Evolutionary conservation across 2,113 vertebrate genomes (phyloP), one percentile per base, ranked within the genome.

Genomic region (Daboia siamensis): DNA sequence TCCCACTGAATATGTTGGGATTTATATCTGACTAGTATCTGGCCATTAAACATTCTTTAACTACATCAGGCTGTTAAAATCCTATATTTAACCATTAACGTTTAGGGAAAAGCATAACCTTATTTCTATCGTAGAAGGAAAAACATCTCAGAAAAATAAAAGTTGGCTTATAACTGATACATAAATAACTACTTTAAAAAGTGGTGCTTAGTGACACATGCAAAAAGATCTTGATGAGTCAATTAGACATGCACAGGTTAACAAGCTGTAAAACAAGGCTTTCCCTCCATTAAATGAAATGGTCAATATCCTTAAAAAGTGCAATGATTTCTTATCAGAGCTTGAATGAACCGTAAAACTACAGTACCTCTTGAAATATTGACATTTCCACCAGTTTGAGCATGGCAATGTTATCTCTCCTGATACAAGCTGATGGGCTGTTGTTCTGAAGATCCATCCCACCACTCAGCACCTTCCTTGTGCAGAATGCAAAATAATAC

Each of bases 321-420:
- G 92, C 97, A 97, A 97, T 97, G 97, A 97, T 98, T 98, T 98
- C 96, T 98, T 95, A 97, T 97, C 92, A 94, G 97, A 95, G 96
- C 96, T 98, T 97, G 96, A 97, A 97, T 98, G 96, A 98, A 98
- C 97, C 95, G 89, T 97, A 97, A 97, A 98, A 97, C 95, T 97
- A 97, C 29, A 69, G 64, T 13, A 69, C 96, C 97, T 98, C 98
- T 97, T 96, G 97, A 97, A 97, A 97, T 98, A 97, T 97, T 98
- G 98, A 98, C 97, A 98, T 98, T 98, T 98, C 97, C 96, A 97
- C 95, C 96, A 59, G 95, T 97, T 95, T 98, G 97, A 97, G 94
- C 95, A 97, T 95, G 94, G 96, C 90, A 96, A 96, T 95, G 94
- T 96, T 97, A 96, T 95, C 59, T 94, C 15, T 97, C 94, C 64